A percentile compares a stretch with the other conserved stretches of the same genome.
These are phyloP conservation scores for Charanyca ferruginea DNA, from an alignment of 2,888 invertebrate species.

Conservation along the genomic window DNA sequence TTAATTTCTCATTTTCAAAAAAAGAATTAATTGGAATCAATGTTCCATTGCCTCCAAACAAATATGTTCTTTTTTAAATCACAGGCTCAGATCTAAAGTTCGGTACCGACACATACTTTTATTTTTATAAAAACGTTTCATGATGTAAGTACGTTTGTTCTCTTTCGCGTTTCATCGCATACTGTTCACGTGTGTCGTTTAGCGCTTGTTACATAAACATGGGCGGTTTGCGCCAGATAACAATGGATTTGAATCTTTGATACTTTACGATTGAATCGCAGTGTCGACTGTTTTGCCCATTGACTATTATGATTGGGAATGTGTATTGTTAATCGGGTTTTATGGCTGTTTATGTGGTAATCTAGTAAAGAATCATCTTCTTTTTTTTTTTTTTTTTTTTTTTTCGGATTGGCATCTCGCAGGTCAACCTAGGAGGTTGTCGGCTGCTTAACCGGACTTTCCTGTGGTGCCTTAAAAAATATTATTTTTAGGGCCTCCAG, in stretches of 20 bases:
- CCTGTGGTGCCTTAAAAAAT: no score
- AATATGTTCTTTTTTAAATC: neutral
- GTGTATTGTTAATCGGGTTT: conserved; percentile 14
- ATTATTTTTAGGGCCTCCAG: no score
- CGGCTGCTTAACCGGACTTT: no score
- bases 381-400: no score
- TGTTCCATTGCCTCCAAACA: neutral
- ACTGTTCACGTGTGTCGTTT: conserved; percentile 56
- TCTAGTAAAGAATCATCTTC: neutral
- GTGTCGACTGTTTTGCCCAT: conserved; percentile 2
- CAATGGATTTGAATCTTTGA: conserved; percentile 51
- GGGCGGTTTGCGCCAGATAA: conserved; percentile 74
- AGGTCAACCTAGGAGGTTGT: no score
- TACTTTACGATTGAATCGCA: conserved; percentile 4
- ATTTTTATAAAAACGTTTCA: conserved; percentile 28
- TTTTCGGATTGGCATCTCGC: no score
- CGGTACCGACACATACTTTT: conserved; percentile 48
- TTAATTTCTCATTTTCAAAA: neutral
- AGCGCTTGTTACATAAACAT: conserved; percentile 70
- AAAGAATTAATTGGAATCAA: neutral
- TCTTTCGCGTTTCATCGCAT: conserved; percentile 54
- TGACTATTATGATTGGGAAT: conserved; percentile 3
- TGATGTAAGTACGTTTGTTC: conserved; percentile 60
- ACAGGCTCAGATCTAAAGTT: conserved; percentile 46
- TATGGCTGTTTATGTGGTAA: neutral